Base-by-base conservation (phyloP, 2,113 vertebrate genomes). In the Festucalex cinctus region DNA sequence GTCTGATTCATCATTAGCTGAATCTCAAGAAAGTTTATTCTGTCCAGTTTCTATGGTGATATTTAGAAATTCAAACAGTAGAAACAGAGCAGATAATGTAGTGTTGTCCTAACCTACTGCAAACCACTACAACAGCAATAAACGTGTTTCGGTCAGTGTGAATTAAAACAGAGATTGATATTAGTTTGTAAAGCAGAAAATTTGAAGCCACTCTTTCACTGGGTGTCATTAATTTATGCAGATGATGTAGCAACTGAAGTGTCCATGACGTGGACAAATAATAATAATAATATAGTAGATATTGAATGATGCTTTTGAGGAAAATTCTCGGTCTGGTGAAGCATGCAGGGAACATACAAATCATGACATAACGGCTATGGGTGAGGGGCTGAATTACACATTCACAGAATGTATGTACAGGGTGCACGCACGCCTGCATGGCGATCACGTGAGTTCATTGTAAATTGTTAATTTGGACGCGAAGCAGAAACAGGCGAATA, bases 401-500 rank as follows among this genome's bases (percentile, higher is more conserved):
- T 74, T 59, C 66, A 65, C 68, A 66, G 69, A 51, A 69, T n/a
- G 17, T 22, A 60, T 17, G 37, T n/a, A 8, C 19, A 37, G 9
- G 58, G 35, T 10, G 20, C 3, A 5, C 36, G 20, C 3, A 5
- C 36, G 24, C 51, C 12, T 57, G 26, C 48, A n/a, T 2, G 32
- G 19, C 14, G 13, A 43, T 62, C 14, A 3, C 8, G 20, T 60
- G 35, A 60, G 37, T 22, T 43, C 22, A 17, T 14, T 62, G 60
- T 1, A 62, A 62, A 62, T 26, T 24, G 59, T 12, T 26, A 5
- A 20, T 51, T 43, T 3, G 53, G 57, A 36, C 46, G 14, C 54
- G 56, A 75, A 43, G 72, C 75, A 85, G 80, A 85, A 87, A 85
- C 78, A 24, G 75, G 70, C 76, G 80, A 75, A 83, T 32, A 32